Conservation (phyloP, 2,797 vertebrate genomes). For the Phyllotis vaccarum region DNA sequence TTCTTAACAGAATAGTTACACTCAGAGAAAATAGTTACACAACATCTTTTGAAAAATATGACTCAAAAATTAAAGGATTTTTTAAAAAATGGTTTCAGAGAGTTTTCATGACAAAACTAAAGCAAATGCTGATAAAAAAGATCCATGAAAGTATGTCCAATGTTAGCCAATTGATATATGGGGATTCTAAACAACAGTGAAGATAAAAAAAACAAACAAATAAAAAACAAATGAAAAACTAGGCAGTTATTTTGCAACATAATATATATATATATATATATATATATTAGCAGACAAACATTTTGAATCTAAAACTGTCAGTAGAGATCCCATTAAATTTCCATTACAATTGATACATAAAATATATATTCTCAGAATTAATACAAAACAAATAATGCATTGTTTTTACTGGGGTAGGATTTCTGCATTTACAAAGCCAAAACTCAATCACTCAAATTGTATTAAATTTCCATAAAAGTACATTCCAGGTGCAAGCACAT, state of each 20-base stretch:
- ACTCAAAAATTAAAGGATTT: neutral
- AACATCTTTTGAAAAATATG: neutral
- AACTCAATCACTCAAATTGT: neutral
- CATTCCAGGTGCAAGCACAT: neutral
- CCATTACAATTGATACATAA: neutral
- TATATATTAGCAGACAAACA: neutral
- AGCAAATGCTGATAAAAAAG: neutral
- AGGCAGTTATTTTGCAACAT: neutral
- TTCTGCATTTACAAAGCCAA: neutral
- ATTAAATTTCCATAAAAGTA: neutral
- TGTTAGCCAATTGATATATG: neutral
- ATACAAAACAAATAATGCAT: neutral
- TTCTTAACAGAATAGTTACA: neutral
- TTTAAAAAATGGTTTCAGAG: neutral
- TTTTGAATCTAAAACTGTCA: neutral
- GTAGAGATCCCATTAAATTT: neutral
- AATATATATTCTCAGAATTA: neutral
- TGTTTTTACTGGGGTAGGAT: neutral
- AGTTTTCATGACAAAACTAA: neutral
- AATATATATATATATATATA: accelerated
- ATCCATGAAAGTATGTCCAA: accelerated
- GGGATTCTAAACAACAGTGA: neutral
- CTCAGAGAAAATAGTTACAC: neutral
- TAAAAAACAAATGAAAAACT: neutral
- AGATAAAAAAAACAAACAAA: neutral